Base-by-base conservation (phyloP, 2,113 vertebrate genomes). In the Dinomys branickii region DNA sequence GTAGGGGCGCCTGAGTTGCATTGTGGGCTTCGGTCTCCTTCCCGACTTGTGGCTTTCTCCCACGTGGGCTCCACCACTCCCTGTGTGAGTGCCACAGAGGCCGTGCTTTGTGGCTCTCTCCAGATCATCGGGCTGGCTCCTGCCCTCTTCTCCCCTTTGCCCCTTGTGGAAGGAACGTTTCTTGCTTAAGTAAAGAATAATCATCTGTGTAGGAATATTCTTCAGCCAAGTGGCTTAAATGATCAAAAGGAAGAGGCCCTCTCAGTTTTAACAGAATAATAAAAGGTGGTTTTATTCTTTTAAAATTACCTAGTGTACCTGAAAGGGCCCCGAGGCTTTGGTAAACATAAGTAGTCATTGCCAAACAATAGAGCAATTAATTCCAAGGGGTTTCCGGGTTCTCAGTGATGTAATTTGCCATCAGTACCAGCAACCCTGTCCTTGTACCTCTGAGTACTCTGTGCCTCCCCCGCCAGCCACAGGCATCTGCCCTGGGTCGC, bases 21-120 rank as follows among this genome's bases (percentile, higher is more conserved):
- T 3, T 0, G 14, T 17, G 1, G 14, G 5, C 5, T 7, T 58
- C 19, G 11, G 0, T 0, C 2, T 4, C 17, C 41, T 61, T 52
- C 10, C 5, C 4, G 81, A 44, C 9, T 2, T 0, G 9, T 3
- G 1, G 61, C 59, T 54, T 24, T 41, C 86, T 52, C 1, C 5
- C 41, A 9, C 1, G 14, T 19, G 13, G 13, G 30, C 58, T 81
- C 35, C 14, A 52, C 12, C 14, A 1, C 1, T 3, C 2, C 7
- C 47, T 67, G 65, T 12, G 14, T 44, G 33, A 69, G 22, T 35
- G 33, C 0, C 14, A 65, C 12, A 22, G 47, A 85, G 33, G 35
- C 44, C 7, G 3, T 0, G 20, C 14, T 0, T 52, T 59, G 52
- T 59, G 4, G 1, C 58, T 54, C 1, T 1, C 28, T 44, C 78